These are phyloP conservation scores for Calosoma granatense DNA, from an alignment of 1,140 invertebrate genomes.

Conservation along the genomic window DNA sequence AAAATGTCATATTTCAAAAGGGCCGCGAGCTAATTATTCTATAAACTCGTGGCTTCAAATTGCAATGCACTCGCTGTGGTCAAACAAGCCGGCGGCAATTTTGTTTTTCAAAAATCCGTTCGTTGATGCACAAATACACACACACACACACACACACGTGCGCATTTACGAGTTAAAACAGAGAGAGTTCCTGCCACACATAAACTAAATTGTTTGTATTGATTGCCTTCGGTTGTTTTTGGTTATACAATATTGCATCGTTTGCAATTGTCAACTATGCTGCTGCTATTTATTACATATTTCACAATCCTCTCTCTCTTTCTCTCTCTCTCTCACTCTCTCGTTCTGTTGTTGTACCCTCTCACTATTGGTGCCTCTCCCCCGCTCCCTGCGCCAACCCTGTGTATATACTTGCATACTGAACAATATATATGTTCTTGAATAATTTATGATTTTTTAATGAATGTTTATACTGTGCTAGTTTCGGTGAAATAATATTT, in stretches of 20 bases:
- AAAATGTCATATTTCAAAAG: background rate
- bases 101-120: background rate
- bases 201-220: conserved; percentile 3
- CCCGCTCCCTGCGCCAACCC: too few relatives aligned
- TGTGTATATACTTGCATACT: too few relatives aligned
- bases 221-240: background rate
- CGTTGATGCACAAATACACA: too few relatives aligned
- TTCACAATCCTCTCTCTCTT: too few relatives aligned
- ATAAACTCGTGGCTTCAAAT: background rate
- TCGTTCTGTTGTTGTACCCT: too few relatives aligned
- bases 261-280: too few relatives aligned
- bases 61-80: background rate
- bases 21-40: background rate
- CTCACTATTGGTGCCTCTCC: too few relatives aligned
- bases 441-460: conserved; percentile 5
- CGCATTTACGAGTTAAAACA: too few relatives aligned
- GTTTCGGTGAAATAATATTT: conserved; percentile 5
- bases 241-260: background rate
- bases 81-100: background rate
- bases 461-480: background rate
- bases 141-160: too few relatives aligned
- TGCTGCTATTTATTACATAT: too few relatives aligned
- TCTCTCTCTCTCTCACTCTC: too few relatives aligned
- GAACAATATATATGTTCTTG: background rate
- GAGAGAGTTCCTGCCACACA: too few relatives aligned